Evolutionary conservation across 2,888 invertebrate genomes (phyloP).

Genomic region (Trissoscelio sp.): DNA sequence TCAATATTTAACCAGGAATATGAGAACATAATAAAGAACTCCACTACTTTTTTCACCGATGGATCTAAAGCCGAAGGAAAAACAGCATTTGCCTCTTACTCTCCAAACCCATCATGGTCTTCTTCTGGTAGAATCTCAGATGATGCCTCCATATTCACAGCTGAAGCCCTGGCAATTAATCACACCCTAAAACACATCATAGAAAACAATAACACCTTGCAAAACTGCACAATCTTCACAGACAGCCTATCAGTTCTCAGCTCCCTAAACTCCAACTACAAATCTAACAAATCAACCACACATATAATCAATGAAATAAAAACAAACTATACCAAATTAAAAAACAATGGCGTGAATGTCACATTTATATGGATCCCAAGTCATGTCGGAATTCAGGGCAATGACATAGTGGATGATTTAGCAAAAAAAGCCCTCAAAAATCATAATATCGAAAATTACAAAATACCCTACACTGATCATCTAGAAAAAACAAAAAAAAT

Average conservation of each 20-base stretch:
- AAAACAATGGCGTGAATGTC: not conserved
- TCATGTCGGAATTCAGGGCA: not conserved
- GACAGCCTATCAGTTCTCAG: constrained; percentile 22
- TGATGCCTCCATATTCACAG: constrained; percentile 7
- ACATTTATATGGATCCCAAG: not conserved
- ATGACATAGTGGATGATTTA: constrained; percentile 4
- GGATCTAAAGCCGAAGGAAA: not conserved
- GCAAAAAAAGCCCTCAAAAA: not conserved
- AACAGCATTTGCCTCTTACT: not conserved
- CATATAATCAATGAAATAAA: constrained; percentile 2
- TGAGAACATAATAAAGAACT: no score
- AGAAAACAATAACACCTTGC: not conserved
- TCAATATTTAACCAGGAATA: no score
- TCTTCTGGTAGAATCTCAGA: not conserved
- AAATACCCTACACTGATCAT: no score
- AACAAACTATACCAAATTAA: not conserved
- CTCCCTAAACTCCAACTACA: not conserved
- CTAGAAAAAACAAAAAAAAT: not conserved
- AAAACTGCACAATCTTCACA: not conserved
- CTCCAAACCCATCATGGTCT: not conserved
- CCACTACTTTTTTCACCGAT: not conserved
- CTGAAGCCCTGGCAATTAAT: constrained; percentile 1
- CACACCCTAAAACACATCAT: not conserved
- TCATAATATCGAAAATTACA: no score
- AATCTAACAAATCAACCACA: not conserved